A percentile compares a stretch with the other conserved stretches of the same genome.
Evolutionary conservation across 2,797 vertebrate species (phyloP).

Genomic region (Pseudochromis fuscus): DNA sequence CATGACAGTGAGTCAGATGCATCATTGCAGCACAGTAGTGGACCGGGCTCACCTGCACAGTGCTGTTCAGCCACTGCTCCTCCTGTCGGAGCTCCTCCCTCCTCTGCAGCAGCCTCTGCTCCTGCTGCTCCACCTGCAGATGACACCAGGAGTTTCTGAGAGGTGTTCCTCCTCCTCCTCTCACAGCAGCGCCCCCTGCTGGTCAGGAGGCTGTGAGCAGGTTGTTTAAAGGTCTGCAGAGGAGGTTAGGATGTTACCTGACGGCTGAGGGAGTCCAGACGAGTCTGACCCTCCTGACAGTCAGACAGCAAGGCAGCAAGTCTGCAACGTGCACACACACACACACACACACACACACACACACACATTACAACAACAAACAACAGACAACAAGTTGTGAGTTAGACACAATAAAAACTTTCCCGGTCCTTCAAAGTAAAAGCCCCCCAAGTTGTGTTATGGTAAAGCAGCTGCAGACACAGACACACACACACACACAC

Average conservation of each 20-base stretch:
- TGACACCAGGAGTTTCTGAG: background rate
- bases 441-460: too few species aligned
- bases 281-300: constrained; percentile 33
- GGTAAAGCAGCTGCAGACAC: too few species aligned
- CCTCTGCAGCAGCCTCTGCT: constrained; percentile 29
- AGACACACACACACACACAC: background rate
- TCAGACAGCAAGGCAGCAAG: constrained; percentile 35
- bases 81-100: constrained; percentile 47
- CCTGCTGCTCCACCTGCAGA: constrained; percentile 36
- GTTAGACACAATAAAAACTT: too few species aligned
- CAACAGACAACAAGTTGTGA: too few species aligned
- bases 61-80: background rate
- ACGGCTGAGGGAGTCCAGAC: constrained; percentile 14
- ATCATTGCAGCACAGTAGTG: too few species aligned
- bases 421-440: too few species aligned
- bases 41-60: constrained; percentile 34
- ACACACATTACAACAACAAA: too few species aligned
- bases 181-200: background rate
- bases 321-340: constrained; percentile 35
- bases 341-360: too few species aligned
- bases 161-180: too few species aligned
- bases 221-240: too few species aligned
- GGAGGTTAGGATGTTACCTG: constrained; percentile 37
- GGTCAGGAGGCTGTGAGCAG: too few species aligned
- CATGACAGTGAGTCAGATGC: too few species aligned